phyloP scores from a whole-genome alignment of 2,113 vertebrate genomes.

The Butorides virescens region DNA sequence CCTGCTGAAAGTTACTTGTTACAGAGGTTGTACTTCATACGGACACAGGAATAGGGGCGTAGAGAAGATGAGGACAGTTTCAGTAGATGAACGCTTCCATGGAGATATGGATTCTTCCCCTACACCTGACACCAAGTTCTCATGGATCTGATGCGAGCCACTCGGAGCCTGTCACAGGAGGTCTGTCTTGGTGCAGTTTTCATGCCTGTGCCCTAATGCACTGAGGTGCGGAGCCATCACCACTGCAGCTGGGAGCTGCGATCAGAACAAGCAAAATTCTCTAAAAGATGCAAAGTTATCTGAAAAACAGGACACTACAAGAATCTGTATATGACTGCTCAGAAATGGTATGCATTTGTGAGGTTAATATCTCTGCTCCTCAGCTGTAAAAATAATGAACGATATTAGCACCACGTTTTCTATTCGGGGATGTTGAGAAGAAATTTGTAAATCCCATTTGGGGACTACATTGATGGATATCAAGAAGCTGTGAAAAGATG shows the following conservation, averaged over 20 bases:
- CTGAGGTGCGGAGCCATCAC: neutral
- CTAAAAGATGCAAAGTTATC: neutral
- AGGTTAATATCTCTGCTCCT: neutral
- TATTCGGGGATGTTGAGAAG: neutral
- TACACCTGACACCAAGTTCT: neutral
- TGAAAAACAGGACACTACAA: neutral
- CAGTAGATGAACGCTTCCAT: neutral
- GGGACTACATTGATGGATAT: neutral
- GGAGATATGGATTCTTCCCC: neutral
- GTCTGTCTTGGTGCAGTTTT: neutral
- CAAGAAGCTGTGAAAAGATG: neutral
- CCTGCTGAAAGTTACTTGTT: neutral
- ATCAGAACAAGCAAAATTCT: neutral
- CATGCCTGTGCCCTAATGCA: accelerated
- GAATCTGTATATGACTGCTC: neutral
- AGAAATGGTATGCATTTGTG: accelerated
- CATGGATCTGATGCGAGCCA: neutral
- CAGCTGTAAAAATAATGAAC: neutral
- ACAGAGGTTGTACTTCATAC: neutral
- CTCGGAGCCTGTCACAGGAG: neutral
- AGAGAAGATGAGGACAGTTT: neutral
- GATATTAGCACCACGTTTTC: neutral
- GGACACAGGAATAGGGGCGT: accelerated
- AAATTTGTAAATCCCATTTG: neutral
- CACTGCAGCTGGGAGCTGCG: neutral